Evolutionary conservation across 2,888 invertebrate species (phyloP), one percentile per base, ranked within the genome.

Genomic region (Lithophane leautieri): DNA sequence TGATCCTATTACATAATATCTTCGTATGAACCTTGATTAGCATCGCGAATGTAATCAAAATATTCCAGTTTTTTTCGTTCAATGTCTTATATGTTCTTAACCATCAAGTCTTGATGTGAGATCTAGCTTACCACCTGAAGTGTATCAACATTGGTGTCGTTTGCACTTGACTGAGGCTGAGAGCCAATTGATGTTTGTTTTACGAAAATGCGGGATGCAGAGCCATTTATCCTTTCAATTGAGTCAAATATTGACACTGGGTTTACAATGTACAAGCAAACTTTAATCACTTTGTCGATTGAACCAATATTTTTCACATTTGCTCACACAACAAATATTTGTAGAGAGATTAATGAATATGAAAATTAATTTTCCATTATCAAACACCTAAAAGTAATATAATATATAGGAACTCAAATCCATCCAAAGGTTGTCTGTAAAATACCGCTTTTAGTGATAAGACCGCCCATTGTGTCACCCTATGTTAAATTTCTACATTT

Each of bases 21-120:
- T 76, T 79, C 58, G 70, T 69, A 72, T 70, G 73, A 76, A 73
- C 34, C 76, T 85, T 83, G 74, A 87, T 86, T 86, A 80, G 56
- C 68, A 83, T 88, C 63, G 65, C 42, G 70, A 71, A 81, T 82
- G 50, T 80, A 60, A 79, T 76, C 56, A 78, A 72, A 78, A 66
- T 54, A 63, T 77, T 69, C 28, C n/a, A 61, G 58, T 63, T 67
- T 62, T 54, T 70, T 76, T 78, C 73, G 62, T 75, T 73, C 19
- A 19, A 25, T 60, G 58, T 47, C 40, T 56, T 61, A 28, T 47
- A 47, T 11, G 14, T 50, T 28, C n/a, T 25, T 52, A 28, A 44
- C 40, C 8, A n/a, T n/a, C n/a, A 47, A 50, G 12, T 60, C 25
- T 25, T 12, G 34, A 34, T 34, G 34, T 12, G 0, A 75, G 11